Evolutionary conservation across 2,113 vertebrate genomes (phyloP), one percentile per base, ranked within the genome.

Genomic region (Oxyruncus cristatus): DNA sequence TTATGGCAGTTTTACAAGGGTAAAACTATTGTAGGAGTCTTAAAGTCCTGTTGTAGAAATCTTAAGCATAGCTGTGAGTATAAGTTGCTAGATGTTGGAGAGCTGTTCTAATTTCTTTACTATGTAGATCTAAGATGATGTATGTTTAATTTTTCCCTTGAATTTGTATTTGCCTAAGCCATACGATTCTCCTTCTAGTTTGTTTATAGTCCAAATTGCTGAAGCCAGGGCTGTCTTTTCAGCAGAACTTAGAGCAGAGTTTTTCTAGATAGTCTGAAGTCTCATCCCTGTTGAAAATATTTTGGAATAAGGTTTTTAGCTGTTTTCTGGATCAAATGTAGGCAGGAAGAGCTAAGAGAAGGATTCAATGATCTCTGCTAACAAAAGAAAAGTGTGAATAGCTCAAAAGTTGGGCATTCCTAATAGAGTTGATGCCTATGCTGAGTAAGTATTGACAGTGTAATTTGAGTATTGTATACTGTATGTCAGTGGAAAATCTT

Each of bases 41-140:
- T 79, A 66, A 73, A 42, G 0, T 41, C 39, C 39, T 12, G 12
- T 41, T 93, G 84, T 19, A 24, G 47, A 20, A 85, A 33, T 66
- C 52, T 77, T 79, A 66, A 73, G 37, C 0, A 3, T 55, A 39
- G 15, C 58, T 76, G 6, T 58, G 28, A 63, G 26, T 0, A 0
- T 79, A 52, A 62, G 18, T 46, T 85, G 28, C 24, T 46, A 58
- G 37, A 37, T 53, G 12, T 53, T 94, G 70, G 37, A 79, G 37
- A 88, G 21, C 39, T 62, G 18, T 49, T 85, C 27, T 59, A 9
- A 37, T 58, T 59, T 59, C 17, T 88, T 27, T 71, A 24, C 21
- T 74, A 42, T 24, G 24, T 4, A 68, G 46, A 27, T 68, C 75
- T 56, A 83, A 77, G 14, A 16, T 63, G 14, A 47, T 55, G 33